Evolutionary conservation across 2,888 invertebrate species (phyloP).

Genomic region (Brenthis hecate): DNA sequence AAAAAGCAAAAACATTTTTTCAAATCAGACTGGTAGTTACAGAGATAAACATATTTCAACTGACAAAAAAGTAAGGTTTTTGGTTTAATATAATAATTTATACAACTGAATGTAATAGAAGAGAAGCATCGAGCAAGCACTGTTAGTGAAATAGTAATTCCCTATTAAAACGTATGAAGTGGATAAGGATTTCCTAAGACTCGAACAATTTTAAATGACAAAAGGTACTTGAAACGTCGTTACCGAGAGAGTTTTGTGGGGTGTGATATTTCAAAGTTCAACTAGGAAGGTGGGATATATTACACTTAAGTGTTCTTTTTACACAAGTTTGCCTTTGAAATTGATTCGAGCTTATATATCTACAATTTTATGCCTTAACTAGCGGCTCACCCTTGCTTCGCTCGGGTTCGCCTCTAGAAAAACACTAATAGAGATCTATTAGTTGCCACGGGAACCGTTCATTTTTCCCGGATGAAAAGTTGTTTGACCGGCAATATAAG

Average conservation of each 20-base stretch:
- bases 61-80: too few species aligned
- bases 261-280: conserved; percentile 19
- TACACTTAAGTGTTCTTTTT: conserved; percentile 12
- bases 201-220: conserved; percentile 11
- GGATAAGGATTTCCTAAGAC: conserved; percentile 1
- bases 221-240: conserved; percentile 12
- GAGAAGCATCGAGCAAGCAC: not conserved
- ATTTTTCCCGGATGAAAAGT: too few species aligned
- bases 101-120: not conserved
- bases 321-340: conserved; percentile 2
- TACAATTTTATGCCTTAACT: not conserved
- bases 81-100: too few species aligned
- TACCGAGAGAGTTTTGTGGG: conserved; percentile 7
- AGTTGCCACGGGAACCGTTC: too few species aligned
- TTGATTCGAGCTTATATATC: not conserved
- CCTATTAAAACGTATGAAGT: conserved; percentile 3
- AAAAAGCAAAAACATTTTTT: too few species aligned
- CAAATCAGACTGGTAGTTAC: too few species aligned
- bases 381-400: too few species aligned
- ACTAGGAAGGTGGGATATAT: conserved; percentile 8
- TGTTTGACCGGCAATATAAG: too few species aligned
- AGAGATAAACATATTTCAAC: too few species aligned
- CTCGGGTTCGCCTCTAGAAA: too few species aligned
- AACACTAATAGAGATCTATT: too few species aligned
- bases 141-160: not conserved